Percentiles rank a stretch among this genome's conserved stretches.
phyloP scores from a whole-genome alignment of 2,888 invertebrate genomes.

The Capitulum mitella region DNA sequence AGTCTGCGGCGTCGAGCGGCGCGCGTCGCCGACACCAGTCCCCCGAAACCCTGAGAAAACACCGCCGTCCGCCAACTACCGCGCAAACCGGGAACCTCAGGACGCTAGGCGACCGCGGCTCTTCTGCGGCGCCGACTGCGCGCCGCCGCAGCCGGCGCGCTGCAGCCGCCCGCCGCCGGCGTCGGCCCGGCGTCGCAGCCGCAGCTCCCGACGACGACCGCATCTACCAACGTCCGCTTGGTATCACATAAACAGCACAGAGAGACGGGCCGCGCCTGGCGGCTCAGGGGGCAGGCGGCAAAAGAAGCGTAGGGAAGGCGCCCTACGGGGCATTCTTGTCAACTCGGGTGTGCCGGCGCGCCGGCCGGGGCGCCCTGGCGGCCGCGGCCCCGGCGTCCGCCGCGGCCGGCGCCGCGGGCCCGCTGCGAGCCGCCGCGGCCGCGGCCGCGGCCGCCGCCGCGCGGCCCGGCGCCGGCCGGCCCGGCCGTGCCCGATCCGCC shows the following conservation, averaged over 20 bases:
- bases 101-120: not conserved
- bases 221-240: not conserved
- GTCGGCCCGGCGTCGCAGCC: not conserved
- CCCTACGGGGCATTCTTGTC: slow-evolving; percentile 20
- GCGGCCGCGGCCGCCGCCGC: not conserved
- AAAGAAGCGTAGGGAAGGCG: slow-evolving; percentile 24
- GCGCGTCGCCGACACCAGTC: not conserved
- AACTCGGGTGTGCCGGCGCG: not conserved
- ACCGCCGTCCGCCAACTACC: not conserved
- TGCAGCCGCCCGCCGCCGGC: no score
- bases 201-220: not conserved
- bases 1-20: no score
- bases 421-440: not conserved
- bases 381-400: slow-evolving; percentile 5
- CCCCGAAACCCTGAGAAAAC: no score
- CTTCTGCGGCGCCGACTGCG: not conserved
- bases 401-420: not conserved
- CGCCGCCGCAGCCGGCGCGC: not conserved
- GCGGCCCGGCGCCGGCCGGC: not conserved
- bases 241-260: not conserved
- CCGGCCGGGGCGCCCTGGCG: not conserved
- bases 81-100: not conserved
- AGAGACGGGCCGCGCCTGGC: not conserved
- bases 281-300: not conserved
- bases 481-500: not conserved